Evolutionary conservation across 2,888 invertebrate genomes (phyloP), one percentile per base, ranked within the genome.

Genomic region (Folsomia manolachei): DNA sequence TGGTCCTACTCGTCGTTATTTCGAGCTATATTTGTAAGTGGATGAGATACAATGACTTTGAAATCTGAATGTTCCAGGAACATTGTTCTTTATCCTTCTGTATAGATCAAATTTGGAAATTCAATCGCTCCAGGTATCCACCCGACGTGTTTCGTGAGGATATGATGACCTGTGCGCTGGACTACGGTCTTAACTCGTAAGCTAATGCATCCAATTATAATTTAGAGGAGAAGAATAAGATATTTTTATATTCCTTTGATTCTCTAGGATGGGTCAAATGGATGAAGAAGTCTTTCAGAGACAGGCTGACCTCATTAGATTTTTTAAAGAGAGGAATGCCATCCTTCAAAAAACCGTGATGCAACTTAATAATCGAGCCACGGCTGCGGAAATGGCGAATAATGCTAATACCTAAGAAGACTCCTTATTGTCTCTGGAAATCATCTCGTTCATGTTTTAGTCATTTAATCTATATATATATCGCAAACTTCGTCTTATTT

Each of bases 281-380:
- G 84, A 86, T 7, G 84, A 86, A 23, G 89, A 90, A 72, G 85
- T 90, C 68, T 84, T 90, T 63, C 89, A 90, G 81, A 89, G 89
- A 82, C 90, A 90, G 85, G 90, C 90, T 26, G 90, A 90, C 83
- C 84, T 90, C 9, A 90, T 91, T 77, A 85, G 87, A 81, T 89
- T 89, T 82, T 84, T 90, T 71, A 87, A 87, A 78, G 90, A 90
- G 81, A 89, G 90, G 78, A 90, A 90, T 80, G 87, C 87, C 27
- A 87, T 87, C 81, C 84, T 90, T 60, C 88, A 89, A 78, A 87
- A 88, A 79, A 89, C 88, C 82, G 84, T 90, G 79, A 88, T 90
- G 85, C 84, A 87, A 72, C 83, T 88, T 80, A 88, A 86, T 82
- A 85, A 86, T 65, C 87, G 86, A 82, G 56, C 56, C 56, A 21